Evolutionary conservation across 2,113 vertebrate genomes (phyloP), one percentile per base, ranked within the genome.

Genomic region (Piaya cayana): DNA sequence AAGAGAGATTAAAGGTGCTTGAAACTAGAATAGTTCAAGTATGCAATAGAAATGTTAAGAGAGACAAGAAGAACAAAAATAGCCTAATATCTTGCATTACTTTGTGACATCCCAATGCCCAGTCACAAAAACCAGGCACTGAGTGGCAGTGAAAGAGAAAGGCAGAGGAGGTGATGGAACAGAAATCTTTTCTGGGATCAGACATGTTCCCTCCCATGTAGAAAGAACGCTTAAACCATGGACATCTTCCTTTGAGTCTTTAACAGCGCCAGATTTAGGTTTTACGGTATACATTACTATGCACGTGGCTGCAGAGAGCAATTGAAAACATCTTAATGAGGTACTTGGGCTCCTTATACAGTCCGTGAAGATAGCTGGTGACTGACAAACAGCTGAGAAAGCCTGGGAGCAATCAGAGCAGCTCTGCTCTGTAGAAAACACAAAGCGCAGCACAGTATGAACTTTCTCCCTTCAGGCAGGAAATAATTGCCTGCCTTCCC

Each of bases 401-500:
- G 94, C 68, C 94, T 88, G 83, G 86, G 60, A 95, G 94, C 39
- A 1, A 88, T 95, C 88, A 84, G 86, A 86, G 94, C 16, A 1
- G 34, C 91, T 93, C 94, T 91, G 83, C 92, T 92, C 95, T 68
- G 80, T 11, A 56, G 91, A 63, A 94, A 93, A 75, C 88, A 94
- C 80, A 90, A 83, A 93, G 83, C 86, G 63, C 88, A 91, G 86
- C 80, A 67, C 58, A 63, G 86, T 29, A 21, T 81, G 95, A 97
- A 92, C 95, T 84, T 90, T 94, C 89, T 94, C 92, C 94, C 96
- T 96, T 97, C 91, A 95, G 95, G 95, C 92, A 95, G 77, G 88
- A 97, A 96, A 97, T 97, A 97, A 97, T 96, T 96, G 77, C 91
- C 83, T 95, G 86, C 86, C 86, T 94, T 93, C 92, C 83, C 94